Evolutionary conservation across 2,113 vertebrate species (phyloP), one percentile per base, ranked within the genome.

Genomic region (Platysternon megacephalum): DNA sequence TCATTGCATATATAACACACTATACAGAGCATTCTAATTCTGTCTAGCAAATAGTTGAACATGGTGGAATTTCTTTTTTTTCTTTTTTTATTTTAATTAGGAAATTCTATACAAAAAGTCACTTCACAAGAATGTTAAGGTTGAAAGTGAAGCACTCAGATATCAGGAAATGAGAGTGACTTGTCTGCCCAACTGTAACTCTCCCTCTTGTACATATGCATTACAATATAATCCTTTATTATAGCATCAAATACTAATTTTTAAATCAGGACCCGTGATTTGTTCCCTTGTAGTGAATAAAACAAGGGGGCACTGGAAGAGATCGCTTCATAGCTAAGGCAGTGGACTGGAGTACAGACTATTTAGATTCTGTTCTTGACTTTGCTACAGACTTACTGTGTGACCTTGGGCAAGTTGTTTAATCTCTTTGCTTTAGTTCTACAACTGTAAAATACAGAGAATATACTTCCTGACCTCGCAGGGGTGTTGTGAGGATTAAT

Each of bases 401-500:
- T 82, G 76, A 51, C n/a, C 87, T 86, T 96, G 61, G 72, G 82
- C 86, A 88, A 74, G 42, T 91, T 87, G 39, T 46, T 46, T 4
- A 29, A 1, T 88, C 51, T 13, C 42, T 52, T 72, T 90, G 78
- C 85, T 89, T 93, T 91, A 49, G 76, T 91, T 90, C 82, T 80
- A 9, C 39, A 6, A 82, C 86, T 89, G 22, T 76, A 76, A 79
- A 96, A 82, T 35, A 46, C 86, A 94, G 53, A 72, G 91, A 84
- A 94, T 91, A 39, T 65, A 74, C 72, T 90, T 85, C 56, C 72
- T 88, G 95, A 79, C 52, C 80, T 61, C 76, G 49, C 1, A 90
- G 84, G 84, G 84, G 51, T 89, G 93, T 93, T 94, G 58, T 91
- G 86, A n/a, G 42, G 74, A 91, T 90, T 94, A 58, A 91, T 72